Evolutionary conservation across 2,113 vertebrate species (phyloP).

Genomic region (Crypturellus undulatus): DNA sequence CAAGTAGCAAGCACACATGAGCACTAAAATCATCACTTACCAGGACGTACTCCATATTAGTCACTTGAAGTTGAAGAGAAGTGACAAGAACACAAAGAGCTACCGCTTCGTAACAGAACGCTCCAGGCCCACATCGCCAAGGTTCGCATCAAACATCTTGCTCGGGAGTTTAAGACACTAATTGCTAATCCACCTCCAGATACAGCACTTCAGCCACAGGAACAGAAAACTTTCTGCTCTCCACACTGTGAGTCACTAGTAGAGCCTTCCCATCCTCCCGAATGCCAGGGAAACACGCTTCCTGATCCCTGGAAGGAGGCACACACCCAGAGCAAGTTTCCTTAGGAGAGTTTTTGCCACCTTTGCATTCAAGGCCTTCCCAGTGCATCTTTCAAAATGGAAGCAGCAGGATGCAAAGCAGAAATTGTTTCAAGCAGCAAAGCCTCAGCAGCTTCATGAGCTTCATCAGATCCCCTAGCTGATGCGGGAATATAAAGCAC

Average conservation of each 20-base stretch:
- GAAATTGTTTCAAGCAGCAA: not conserved
- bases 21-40: not conserved
- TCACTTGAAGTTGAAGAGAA: not conserved
- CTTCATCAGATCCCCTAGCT: rapidly evolving
- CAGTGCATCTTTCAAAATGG: not conserved
- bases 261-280: not conserved
- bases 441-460: rapidly evolving
- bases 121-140: not conserved
- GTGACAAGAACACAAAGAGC: not conserved
- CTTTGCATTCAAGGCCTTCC: not conserved
- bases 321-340: not conserved
- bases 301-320: not conserved
- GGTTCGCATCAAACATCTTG: not conserved
- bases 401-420: not conserved
- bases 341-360: not conserved
- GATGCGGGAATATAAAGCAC: not conserved
- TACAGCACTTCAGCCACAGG: not conserved
- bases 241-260: not conserved
- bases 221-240: not conserved
- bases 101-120: not conserved
- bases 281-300: not conserved
- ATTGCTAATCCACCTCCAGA: not conserved
- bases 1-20: not conserved
- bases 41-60: rapidly evolving
- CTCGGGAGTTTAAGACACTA: not conserved